phyloP scores from a whole-genome alignment of 2,113 vertebrate species.

The Chaetops frenatus region DNA sequence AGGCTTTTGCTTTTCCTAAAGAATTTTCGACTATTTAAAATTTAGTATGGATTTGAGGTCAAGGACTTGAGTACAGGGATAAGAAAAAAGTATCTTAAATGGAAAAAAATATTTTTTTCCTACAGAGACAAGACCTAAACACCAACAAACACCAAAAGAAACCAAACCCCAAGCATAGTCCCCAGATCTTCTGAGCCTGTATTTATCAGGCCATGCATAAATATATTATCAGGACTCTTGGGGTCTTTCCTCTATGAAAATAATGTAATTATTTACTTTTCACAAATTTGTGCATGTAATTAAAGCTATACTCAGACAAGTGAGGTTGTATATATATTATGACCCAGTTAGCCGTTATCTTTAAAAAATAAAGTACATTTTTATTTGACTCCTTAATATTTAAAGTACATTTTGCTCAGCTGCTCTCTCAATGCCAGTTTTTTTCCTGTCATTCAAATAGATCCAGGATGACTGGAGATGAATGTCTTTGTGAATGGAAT shows the following conservation, averaged over 20 bases:
- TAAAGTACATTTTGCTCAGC: neutral
- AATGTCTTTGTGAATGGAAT: neutral
- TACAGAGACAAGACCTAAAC: neutral
- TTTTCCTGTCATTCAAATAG: neutral
- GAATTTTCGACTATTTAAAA: neutral
- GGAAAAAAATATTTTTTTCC: neutral
- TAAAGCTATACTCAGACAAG: neutral
- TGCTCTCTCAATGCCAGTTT: neutral
- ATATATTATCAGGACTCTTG: neutral
- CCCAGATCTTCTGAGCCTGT: neutral
- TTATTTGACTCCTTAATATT: constrained; percentile 3
- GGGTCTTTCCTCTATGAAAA: neutral
- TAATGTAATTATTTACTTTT: neutral
- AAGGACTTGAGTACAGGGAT: neutral
- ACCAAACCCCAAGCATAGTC: neutral
- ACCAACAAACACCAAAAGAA: neutral
- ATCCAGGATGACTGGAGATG: neutral
- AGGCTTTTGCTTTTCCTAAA: neutral
- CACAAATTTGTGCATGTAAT: neutral
- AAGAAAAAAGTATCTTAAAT: neutral
- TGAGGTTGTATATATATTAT: neutral
- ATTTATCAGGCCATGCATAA: neutral
- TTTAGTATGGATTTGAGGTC: neutral
- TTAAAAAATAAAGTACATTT: neutral
- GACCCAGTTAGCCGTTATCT: neutral